These are phyloP conservation scores for Sciurus niger DNA, from an alignment of 2,113 vertebrate species.

Conservation along the genomic window DNA sequence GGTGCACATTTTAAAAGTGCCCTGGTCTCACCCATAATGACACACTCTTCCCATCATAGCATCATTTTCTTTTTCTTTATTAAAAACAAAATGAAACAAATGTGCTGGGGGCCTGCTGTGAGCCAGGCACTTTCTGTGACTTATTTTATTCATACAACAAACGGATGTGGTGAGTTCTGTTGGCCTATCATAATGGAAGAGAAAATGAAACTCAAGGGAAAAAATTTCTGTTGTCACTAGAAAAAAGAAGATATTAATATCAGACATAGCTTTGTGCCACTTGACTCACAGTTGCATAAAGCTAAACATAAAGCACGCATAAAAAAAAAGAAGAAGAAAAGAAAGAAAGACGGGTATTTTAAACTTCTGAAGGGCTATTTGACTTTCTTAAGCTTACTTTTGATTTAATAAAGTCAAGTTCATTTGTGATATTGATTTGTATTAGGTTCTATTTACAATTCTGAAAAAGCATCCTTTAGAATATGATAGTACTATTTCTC, in stretches of 20 bases:
- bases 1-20: conserved; percentile 14
- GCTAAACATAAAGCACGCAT: not conserved
- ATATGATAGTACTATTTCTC: conserved; percentile 30
- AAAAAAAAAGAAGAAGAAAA: not conserved
- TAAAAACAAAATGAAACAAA: conserved; percentile 38
- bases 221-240: not conserved
- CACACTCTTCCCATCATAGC: not conserved
- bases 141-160: not conserved
- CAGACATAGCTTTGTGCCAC: not conserved
- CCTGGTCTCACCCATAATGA: not conserved
- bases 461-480: not conserved
- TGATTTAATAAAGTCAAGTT: not conserved
- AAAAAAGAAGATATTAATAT: not conserved
- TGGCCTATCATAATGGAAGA: not conserved
- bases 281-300: not conserved
- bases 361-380: not conserved
- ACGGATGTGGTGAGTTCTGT: not conserved
- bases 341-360: not conserved
- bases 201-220: not conserved
- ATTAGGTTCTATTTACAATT: not conserved
- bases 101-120: not conserved
- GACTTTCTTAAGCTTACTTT: conserved; percentile 37
- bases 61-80: conserved; percentile 53
- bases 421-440: not conserved
- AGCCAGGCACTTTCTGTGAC: not conserved